Evolutionary conservation across 1,140 invertebrate genomes (phyloP).

Genomic region (Diabrotica virgifera): DNA sequence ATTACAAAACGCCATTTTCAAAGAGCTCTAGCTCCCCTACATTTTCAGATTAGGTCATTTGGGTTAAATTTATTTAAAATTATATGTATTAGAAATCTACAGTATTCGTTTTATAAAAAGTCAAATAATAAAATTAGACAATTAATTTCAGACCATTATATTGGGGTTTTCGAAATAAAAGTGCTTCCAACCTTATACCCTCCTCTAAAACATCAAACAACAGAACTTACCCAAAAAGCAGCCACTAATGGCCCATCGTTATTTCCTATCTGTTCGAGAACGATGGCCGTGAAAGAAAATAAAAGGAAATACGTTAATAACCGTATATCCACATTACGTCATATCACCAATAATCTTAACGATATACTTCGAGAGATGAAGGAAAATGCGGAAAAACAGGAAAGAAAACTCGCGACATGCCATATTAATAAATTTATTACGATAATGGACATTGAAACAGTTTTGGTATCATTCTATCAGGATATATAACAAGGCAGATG

Average conservation of each 20-base stretch:
- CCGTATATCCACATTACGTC: slow-evolving; percentile 27
- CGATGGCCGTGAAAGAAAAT: slow-evolving; percentile 1
- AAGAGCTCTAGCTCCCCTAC: too few species aligned
- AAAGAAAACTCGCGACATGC: slow-evolving; percentile 21
- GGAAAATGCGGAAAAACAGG: slow-evolving; percentile 15
- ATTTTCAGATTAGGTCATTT: too few species aligned
- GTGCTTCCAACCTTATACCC: too few species aligned
- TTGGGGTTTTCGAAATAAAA: too few species aligned
- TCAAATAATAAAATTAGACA: too few species aligned
- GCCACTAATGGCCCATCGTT: background rate
- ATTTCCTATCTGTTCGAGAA: slow-evolving; percentile 9
- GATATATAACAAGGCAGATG: too few species aligned
- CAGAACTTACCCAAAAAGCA: background rate
- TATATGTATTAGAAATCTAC: too few species aligned
- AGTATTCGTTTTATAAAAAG: too few species aligned
- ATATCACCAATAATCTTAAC: slow-evolving; percentile 35
- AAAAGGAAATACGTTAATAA: slow-evolving; percentile 20
- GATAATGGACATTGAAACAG: slow-evolving; percentile 20
- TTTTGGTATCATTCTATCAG: background rate
- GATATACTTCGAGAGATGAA: slow-evolving; percentile 28
- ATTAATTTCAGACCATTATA: too few species aligned
- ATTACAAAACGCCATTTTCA: too few species aligned
- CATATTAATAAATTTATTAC: slow-evolving; percentile 30
- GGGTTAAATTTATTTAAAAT: too few species aligned
- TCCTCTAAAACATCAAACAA: too few species aligned